Base-by-base conservation (phyloP, 2,888 invertebrate species). In the Philopedon plagiatum region DNA sequence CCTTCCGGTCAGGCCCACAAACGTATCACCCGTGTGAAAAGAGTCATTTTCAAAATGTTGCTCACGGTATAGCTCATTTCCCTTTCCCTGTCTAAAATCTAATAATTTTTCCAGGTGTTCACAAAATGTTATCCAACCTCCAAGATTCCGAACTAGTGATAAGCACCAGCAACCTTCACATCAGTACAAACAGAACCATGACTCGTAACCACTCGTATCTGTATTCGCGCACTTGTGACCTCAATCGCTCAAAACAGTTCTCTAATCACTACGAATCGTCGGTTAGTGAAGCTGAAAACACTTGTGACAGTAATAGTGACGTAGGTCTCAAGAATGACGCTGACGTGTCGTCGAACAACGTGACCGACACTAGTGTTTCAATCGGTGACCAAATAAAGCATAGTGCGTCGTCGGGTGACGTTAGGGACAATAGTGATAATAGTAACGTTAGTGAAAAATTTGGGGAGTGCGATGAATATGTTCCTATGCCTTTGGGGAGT, bases 41-140 rank as follows among this genome's bases (percentile, higher is more conserved):
- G n/a, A n/a, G n/a, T n/a, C n/a, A n/a, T n/a, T n/a, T n/a, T n/a
- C n/a, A n/a, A n/a, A n/a, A n/a, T n/a, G n/a, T n/a, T n/a, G n/a
- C n/a, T n/a, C n/a, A n/a, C n/a, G n/a, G n/a, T n/a, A n/a, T n/a
- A n/a, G n/a, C n/a, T n/a, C n/a, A n/a, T n/a, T n/a, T n/a, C n/a
- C n/a, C 26, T 26, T 26, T 26, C 26, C 26, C 4, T 26, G 7
- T 26, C 4, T 26, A 5, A 5, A 26, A 7, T 26, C 3, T 26
- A 34, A 21, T 21, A 51, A 23, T 44, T 5, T 29, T 63, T 62
- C 9, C 68, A 73, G 87, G 87, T 79, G 88, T 89, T 39, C 88
- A 89, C 75, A 87, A 89, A 74, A 87, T 89, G 78, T 84, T 89
- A 72, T 87, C 87, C 23, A 88, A 89, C 77, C 84, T 88, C 8